Base-by-base conservation (phyloP, 1,140 invertebrate genomes). In the Drosophila lacteicornis region DNA sequence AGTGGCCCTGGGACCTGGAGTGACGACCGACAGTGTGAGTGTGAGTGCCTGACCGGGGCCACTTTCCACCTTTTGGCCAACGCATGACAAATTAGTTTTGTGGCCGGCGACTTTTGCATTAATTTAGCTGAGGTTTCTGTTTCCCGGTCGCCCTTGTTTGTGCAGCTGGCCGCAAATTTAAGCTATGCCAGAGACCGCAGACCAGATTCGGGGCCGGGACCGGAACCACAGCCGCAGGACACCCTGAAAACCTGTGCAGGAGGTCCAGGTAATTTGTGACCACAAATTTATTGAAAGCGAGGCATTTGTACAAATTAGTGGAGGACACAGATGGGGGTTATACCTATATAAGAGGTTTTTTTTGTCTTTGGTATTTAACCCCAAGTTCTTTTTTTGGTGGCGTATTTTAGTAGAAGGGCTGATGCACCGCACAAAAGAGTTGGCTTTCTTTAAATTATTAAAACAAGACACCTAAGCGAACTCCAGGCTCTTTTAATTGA, bases 21-120 rank as follows among this genome's bases (percentile, higher is more conserved):
- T 27, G 51, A 13, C 40, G 38, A 36, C 27, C 22, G 56, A 17
- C 13, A 15, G 51, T 55, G 51, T 55, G 51, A 15, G 51, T 55
- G 51, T 55, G 51, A 33, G 25, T 25, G 27, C 43, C 27, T 63
- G 62, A 62, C 56, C 56, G 33, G 38, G 55, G 61, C 25, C 68
- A 56, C 63, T 62, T 59, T 47, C 75, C 51, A 78, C 77, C 80
- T 77, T 69, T 81, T 42, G 77, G 65, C 70, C 79, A 74, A 86
- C 85, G 79, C 79, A 90, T 90, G 85, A 90, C 85, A 90, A 90
- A 90, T 90, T 90, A 90, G 85, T 90, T 90, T 90, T 90, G 85
- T 65, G 85, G 85, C 79, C 66, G 49, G 68, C 74, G 81, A 84
- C 73, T 88, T 87, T 79, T 80, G 80, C 84, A 87, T 88, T 88